Conservation (phyloP, 1,140 invertebrate species). For the Eumeta japonica region DNA sequence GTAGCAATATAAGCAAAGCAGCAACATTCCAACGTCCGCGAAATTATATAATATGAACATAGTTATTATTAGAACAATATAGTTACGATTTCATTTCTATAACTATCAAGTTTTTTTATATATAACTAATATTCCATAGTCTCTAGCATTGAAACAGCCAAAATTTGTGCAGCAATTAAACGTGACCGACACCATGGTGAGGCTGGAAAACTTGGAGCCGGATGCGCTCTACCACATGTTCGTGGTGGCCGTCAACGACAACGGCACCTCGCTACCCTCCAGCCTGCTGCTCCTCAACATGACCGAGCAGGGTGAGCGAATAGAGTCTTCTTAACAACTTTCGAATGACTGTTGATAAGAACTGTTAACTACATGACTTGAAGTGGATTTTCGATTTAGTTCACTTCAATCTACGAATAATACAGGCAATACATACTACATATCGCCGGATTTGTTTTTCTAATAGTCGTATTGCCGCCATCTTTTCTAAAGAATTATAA, state of each 20-base stretch:
- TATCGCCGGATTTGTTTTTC: too few species aligned
- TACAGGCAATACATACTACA: too few species aligned
- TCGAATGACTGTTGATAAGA: too few species aligned
- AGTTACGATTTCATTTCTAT: neutral
- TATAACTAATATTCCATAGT: neutral
- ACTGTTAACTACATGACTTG: neutral
- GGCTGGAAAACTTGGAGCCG: constrained; percentile 62
- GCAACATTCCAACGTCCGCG: too few species aligned
- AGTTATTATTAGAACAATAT: neutral
- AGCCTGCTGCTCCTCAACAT: constrained; percentile 74
- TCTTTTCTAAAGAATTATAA: too few species aligned
- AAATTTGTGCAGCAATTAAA: constrained; percentile 63
- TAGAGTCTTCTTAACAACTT: constrained; percentile 4
- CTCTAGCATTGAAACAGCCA: neutral
- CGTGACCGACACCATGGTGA: constrained; percentile 62
- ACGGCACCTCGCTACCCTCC: constrained; percentile 75
- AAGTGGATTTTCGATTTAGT: neutral
- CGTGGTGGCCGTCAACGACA: constrained; percentile 70
- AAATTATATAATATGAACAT: too few species aligned
- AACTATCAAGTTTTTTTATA: neutral
- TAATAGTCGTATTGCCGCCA: too few species aligned
- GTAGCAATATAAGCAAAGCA: too few species aligned
- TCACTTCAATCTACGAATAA: too few species aligned
- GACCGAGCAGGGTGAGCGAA: constrained; percentile 55
- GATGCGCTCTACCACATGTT: constrained; percentile 73